Evolutionary conservation across 2,797 vertebrate genomes (phyloP).

Genomic region (Gallinago nigripennis): DNA sequence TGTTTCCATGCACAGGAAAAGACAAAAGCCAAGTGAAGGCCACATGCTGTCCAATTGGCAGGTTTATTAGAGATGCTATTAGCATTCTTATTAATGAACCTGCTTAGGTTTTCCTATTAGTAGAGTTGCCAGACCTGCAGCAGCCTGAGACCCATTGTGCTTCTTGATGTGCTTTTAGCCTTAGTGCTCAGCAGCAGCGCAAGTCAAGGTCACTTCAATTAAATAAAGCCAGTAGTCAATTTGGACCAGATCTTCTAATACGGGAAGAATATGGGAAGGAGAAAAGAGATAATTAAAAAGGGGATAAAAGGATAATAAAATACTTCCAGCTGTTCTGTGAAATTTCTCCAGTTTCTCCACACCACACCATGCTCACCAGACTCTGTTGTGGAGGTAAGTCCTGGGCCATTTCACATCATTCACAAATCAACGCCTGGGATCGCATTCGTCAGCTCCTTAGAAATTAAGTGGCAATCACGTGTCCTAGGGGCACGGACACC

Average conservation of each 20-base stretch:
- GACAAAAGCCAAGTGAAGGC: neutral
- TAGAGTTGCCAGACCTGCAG: neutral
- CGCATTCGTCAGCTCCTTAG: neutral
- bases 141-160: neutral
- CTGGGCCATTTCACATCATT: neutral
- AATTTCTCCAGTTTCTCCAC: neutral
- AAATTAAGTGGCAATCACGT: neutral
- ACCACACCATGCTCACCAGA: fast-evolving
- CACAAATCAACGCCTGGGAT: neutral
- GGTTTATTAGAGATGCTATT: neutral
- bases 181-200: neutral
- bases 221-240: neutral
- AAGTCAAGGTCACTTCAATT: neutral
- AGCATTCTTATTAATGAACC: neutral
- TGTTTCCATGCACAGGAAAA: neutral
- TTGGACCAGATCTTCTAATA: neutral
- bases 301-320: neutral
- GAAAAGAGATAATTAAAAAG: neutral
- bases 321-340: neutral
- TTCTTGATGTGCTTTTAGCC: neutral
- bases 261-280: neutral
- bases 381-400: neutral
- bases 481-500: neutral
- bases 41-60: neutral
- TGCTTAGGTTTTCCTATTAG: neutral